Evolutionary conservation across 2,888 invertebrate genomes (phyloP).

Genomic region (Hololepta plana): DNA sequence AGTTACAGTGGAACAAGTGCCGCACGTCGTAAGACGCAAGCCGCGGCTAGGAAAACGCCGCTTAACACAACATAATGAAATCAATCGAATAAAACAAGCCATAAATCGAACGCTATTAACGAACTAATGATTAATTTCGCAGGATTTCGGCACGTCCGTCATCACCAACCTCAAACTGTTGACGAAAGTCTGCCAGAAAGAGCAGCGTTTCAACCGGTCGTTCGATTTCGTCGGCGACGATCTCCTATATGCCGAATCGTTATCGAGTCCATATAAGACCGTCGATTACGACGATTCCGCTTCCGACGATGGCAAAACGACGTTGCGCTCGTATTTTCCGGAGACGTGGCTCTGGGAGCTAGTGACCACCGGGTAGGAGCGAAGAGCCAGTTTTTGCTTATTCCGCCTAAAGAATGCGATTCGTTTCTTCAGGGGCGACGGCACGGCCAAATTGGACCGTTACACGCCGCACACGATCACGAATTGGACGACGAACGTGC

Average conservation of each 20-base stretch:
- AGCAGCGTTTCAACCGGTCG: conserved; percentile 50
- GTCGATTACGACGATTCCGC: too few relatives aligned
- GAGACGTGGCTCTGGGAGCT: conserved; percentile 55
- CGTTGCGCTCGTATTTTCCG: conserved; percentile 29
- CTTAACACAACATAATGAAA: too few relatives aligned
- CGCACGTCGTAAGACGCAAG: too few relatives aligned
- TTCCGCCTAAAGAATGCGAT: too few relatives aligned
- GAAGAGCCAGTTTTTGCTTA: too few relatives aligned
- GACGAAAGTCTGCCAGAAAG: conserved; percentile 31
- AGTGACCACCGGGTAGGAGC: conserved; percentile 28
- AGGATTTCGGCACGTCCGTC: conserved; percentile 33
- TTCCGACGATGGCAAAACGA: too few relatives aligned
- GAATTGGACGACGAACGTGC: conserved; percentile 37
- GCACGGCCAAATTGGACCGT: conserved; percentile 23
- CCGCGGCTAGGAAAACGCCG: too few relatives aligned
- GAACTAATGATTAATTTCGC: conserved; percentile 13
- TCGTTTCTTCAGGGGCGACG: conserved; percentile 19
- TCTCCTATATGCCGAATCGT: too few relatives aligned
- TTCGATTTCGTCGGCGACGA: too few relatives aligned
- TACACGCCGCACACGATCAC: conserved; percentile 41
- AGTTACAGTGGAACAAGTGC: too few relatives aligned
- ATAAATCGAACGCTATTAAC: not conserved
- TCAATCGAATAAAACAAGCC: not conserved
- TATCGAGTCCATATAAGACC: too few relatives aligned
- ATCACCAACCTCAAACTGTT: conserved; percentile 34